Percentiles rank a stretch among this genome's conserved stretches.
Conservation (phyloP, 2,888 invertebrate species). For the Himalopsyche anomala region DNA sequence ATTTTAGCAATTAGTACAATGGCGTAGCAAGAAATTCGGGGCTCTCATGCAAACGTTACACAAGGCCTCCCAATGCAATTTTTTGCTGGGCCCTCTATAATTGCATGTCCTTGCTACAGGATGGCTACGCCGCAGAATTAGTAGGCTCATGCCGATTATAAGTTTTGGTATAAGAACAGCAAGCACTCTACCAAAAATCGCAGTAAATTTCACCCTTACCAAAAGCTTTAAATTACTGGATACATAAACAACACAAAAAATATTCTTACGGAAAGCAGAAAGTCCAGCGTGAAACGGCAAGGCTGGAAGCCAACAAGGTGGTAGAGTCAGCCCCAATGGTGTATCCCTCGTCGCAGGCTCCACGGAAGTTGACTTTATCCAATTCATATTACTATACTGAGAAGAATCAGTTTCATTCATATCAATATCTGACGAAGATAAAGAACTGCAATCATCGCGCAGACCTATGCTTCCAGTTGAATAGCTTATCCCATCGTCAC, state of each 20-base stretch:
- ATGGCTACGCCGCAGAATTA: neutral
- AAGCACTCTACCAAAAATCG: too few species aligned
- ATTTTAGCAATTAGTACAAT: too few species aligned
- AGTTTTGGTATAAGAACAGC: neutral
- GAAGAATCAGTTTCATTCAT: constrained; percentile 50
- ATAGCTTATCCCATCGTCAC: constrained; percentile 19
- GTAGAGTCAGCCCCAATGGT: constrained; percentile 65
- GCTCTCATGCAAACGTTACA: too few species aligned
- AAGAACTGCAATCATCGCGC: constrained; percentile 47
- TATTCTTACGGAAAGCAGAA: constrained; percentile 77
- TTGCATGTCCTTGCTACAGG: too few species aligned
- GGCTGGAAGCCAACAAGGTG: constrained; percentile 73
- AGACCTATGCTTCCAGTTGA: constrained; percentile 16
- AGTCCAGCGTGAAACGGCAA: constrained; percentile 78
- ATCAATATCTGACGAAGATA: constrained; percentile 74
- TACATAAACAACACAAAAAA: neutral
- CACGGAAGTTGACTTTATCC: neutral
- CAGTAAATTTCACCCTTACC: too few species aligned
- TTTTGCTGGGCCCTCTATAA: too few species aligned
- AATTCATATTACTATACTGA: constrained; percentile 2
- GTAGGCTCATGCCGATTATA: neutral
- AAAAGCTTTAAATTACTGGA: too few species aligned
- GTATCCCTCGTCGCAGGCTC: constrained; percentile 4
- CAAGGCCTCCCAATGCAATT: too few species aligned
- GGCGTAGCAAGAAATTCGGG: too few species aligned